A percentile compares a stretch with the other conserved stretches of the same genome.
These are phyloP conservation scores for Andinoacara biseriatus DNA, from an alignment of 2,113 vertebrate genomes.

Conservation along the genomic window DNA sequence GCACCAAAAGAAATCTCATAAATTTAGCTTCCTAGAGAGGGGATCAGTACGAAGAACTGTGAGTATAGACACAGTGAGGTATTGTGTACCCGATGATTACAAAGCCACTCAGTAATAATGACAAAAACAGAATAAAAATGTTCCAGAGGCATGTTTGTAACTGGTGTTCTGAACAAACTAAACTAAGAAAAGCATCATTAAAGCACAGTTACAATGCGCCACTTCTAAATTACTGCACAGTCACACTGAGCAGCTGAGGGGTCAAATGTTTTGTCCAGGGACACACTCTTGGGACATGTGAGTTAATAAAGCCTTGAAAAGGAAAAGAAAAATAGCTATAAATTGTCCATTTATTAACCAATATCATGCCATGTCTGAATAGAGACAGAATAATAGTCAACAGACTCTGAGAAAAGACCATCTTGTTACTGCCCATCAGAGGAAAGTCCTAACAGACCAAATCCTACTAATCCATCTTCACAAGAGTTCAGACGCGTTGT, in stretches of 20 bases:
- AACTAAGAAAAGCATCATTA: constrained; percentile 9
- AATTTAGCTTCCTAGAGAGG: background rate
- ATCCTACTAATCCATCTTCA: constrained; percentile 55
- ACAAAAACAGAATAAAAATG: background rate
- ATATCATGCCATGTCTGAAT: constrained; percentile 5
- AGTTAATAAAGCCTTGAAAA: constrained; percentile 31
- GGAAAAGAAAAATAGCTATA: background rate
- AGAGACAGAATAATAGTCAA: constrained; percentile 14
- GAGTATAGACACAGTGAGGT: background rate
- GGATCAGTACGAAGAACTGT: background rate
- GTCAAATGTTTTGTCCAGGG: constrained; percentile 31
- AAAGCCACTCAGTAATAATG: background rate
- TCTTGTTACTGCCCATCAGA: constrained; percentile 49
- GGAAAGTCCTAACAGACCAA: constrained; percentile 32
- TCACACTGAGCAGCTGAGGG: constrained; percentile 3
- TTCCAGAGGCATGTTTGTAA: background rate
- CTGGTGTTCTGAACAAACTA: background rate
- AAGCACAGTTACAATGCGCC: constrained; percentile 1
- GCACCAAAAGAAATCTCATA: background rate
- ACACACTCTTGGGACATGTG: background rate
- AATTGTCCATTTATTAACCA: constrained; percentile 2
- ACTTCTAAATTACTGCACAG: constrained; percentile 19
- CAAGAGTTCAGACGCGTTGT: constrained; percentile 44
- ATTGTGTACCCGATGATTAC: background rate
- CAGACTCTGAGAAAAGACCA: background rate